Conservation (phyloP, 2,888 invertebrate genomes). For the Nephrotoma guestfalica region DNA sequence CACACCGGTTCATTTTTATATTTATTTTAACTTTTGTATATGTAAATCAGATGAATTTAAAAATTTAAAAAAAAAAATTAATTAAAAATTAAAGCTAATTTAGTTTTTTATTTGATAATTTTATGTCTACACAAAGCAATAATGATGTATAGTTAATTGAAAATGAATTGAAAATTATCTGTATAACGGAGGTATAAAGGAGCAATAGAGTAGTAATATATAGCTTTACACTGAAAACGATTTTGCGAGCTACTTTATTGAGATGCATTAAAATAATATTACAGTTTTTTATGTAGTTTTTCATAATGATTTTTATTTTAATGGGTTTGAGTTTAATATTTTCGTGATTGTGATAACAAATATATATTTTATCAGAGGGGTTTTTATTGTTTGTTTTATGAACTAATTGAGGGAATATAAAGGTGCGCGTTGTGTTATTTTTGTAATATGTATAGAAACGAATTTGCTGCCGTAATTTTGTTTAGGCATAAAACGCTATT, state of each 20-base stretch:
- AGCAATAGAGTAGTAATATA: not conserved
- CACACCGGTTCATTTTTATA: not conserved
- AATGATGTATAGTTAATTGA: not conserved
- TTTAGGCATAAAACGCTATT: not conserved
- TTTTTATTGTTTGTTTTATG: not conserved
- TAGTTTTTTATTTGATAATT: not conserved
- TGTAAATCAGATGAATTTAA: not conserved
- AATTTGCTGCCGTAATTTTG: not conserved
- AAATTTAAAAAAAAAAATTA: not conserved
- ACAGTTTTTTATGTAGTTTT: not conserved
- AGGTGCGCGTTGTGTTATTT: not conserved
- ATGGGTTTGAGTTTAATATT: not conserved
- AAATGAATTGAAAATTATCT: not conserved
- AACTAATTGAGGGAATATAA: not conserved
- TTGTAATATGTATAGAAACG: not conserved
- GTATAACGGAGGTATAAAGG: not conserved
- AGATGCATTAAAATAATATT: not conserved
- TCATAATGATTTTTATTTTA: not conserved
- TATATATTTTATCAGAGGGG: not conserved
- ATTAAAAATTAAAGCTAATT: not conserved
- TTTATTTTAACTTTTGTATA: not conserved
- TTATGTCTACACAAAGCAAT: not conserved
- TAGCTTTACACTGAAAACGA: not conserved
- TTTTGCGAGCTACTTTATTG: not conserved
- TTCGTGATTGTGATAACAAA: not conserved